Evolutionary conservation across 2,797 vertebrate species (phyloP).

Genomic region (Spinibarbus caldwelli): DNA sequence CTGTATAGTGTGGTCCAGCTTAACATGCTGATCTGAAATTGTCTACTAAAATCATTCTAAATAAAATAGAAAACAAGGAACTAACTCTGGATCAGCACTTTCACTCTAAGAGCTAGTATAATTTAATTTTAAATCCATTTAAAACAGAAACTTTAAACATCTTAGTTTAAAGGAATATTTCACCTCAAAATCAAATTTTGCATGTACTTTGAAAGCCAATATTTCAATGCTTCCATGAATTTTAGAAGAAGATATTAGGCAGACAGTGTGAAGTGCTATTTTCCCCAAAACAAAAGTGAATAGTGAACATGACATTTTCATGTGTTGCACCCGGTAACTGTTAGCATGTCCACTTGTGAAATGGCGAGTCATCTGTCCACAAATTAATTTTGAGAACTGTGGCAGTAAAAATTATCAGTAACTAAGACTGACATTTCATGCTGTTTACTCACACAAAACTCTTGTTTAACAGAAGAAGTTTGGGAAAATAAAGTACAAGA

Average conservation of each 20-base stretch:
- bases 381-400: background rate
- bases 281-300: too few species aligned
- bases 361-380: background rate
- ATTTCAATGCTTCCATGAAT: background rate
- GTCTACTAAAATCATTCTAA: background rate
- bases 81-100: background rate
- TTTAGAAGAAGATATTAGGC: background rate
- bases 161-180: background rate
- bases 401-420: background rate
- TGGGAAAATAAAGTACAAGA: background rate
- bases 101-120: background rate
- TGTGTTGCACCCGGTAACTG: too few species aligned
- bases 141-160: background rate
- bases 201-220: background rate
- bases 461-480: background rate
- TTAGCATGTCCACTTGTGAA: too few species aligned
- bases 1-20: background rate
- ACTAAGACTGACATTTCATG: background rate
- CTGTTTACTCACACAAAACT: background rate
- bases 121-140: background rate
- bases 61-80: background rate
- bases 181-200: background rate
- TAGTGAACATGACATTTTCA: too few species aligned
- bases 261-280: background rate
- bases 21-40: background rate